A percentile compares a stretch with the other conserved stretches of the same genome.
phyloP scores from a whole-genome alignment of 2,888 invertebrate genomes.

The Diloba caeruleocephala region DNA sequence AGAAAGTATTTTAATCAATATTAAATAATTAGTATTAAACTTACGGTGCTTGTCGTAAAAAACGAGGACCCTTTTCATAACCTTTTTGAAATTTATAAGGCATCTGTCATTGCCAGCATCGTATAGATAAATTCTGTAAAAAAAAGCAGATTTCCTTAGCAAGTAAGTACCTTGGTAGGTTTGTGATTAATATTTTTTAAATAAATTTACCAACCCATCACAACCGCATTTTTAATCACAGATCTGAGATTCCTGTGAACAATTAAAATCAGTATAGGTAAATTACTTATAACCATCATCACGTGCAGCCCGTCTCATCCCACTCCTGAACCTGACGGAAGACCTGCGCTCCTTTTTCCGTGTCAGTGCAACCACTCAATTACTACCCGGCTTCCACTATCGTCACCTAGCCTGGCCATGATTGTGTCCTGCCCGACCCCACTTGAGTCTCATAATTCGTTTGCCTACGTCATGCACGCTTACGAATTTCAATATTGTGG shows the following conservation, averaged over 20 bases:
- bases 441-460: too few species aligned
- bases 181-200: not conserved
- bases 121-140: slow-evolving; percentile 68
- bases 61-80: slow-evolving; percentile 52
- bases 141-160: not conserved
- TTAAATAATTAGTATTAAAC: not conserved
- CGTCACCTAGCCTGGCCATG: too few species aligned
- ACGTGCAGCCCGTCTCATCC: too few species aligned
- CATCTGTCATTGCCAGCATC: slow-evolving; percentile 68
- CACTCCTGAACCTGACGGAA: too few species aligned
- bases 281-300: too few species aligned
- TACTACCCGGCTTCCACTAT: too few species aligned
- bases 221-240: slow-evolving; percentile 70
- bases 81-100: slow-evolving; percentile 62
- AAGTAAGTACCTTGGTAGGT: not conserved
- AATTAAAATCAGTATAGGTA: not conserved
- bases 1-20: too few species aligned
- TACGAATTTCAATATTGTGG: too few species aligned
- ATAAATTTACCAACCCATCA: slow-evolving; percentile 57
- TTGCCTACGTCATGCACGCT: too few species aligned
- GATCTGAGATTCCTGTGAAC: slow-evolving; percentile 11
- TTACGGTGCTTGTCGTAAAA: slow-evolving; percentile 39
- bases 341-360: too few species aligned
- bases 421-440: too few species aligned
- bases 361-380: too few species aligned